Evolutionary conservation across 2,888 invertebrate species (phyloP), one percentile per base, ranked within the genome.

Genomic region (Fabriciana adippe): DNA sequence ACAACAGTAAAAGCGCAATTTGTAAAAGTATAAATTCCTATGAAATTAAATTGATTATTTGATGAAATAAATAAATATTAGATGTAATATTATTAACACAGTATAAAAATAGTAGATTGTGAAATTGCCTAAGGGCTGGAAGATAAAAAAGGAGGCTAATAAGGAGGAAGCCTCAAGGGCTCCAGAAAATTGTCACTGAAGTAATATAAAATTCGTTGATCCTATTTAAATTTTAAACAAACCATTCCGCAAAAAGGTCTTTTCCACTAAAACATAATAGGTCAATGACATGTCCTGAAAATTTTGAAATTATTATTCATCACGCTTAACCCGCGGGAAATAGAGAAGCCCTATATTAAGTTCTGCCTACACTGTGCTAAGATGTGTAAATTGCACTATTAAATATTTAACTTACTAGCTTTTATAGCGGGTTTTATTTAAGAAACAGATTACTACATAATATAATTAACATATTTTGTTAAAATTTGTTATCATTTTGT

Each of bases 261-360:
- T 8, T 35, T 16, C 6, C 16, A 13, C 47, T 53, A 54, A 66
- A 69, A 55, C 35, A 31, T 47, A 63, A 48, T 26, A 62, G 61
- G 66, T 53, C 64, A 50, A 15, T 60, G 68, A 55, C 59, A 26
- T 64, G 26, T 55, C 56, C 57, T 51, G 35, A 64, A 70, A 64
- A 66, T 41, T 66, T 68, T 64, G 41, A 61, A 66, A 71, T 71
- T 71, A 71, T 66, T 69, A 68, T 71, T 71, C 71, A 61, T 68
- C 71, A 71, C 68, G 71, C 53, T 55, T 26, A 55, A 56, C 56
- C 62, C 57, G 51, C 53, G 57, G 66, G 65, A 54, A 69, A 57
- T 53, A 41, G 63, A 47, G 31, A 60, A 41, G 51, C 54, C 65
- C 62, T 59, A 51, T 50, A 67, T 63, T 63, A 65, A 61, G 56